These are phyloP conservation scores for Pseudorectes ferrugineus DNA, from an alignment of 2,113 vertebrate genomes.

Conservation along the genomic window DNA sequence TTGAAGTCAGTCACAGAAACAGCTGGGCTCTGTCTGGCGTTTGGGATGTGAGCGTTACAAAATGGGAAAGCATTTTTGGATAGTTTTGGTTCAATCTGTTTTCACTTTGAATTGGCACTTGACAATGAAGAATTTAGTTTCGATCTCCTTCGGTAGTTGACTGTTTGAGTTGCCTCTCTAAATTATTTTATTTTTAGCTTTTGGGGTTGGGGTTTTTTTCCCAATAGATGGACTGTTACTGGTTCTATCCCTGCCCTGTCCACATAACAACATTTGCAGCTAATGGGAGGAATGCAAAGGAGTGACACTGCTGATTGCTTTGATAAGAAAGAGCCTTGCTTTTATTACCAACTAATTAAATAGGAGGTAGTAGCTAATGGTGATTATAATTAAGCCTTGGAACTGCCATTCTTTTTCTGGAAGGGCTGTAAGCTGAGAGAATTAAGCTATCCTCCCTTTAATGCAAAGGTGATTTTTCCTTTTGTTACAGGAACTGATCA, in stretches of 20 bases:
- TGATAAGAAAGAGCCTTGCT: background rate
- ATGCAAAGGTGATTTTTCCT: background rate
- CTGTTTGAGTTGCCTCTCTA: background rate
- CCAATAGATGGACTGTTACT: background rate
- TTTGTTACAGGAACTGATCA: background rate
- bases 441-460: background rate
- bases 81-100: constrained; percentile 30
- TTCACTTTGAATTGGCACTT: constrained; percentile 11
- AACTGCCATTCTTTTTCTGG: background rate
- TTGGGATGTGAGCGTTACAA: background rate
- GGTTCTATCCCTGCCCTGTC: background rate
- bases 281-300: background rate
- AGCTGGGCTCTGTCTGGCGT: background rate
- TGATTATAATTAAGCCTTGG: background rate
- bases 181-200: background rate
- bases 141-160: background rate
- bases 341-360: background rate
- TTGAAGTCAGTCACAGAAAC: background rate
- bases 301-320: background rate
- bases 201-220: rapidly evolving
- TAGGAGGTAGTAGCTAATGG: background rate
- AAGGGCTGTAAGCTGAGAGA: background rate
- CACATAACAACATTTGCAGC: background rate
- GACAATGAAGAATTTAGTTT: background rate
- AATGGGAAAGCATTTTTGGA: background rate